Conservation (phyloP, 1,140 invertebrate genomes). For the Macrocentrus cingulum region DNA sequence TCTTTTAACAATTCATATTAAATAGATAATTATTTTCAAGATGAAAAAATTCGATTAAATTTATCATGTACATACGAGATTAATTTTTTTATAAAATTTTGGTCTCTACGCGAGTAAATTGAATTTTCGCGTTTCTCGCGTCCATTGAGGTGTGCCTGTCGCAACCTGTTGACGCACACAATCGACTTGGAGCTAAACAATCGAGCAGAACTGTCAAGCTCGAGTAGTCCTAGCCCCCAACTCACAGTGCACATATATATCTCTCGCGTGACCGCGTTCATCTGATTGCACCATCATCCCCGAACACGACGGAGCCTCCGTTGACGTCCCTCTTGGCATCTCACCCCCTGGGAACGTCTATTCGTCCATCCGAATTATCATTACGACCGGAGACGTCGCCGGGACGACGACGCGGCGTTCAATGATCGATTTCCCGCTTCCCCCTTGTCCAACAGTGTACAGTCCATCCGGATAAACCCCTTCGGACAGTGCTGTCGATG, state of each 20-base stretch:
- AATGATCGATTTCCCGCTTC: conserved; percentile 22
- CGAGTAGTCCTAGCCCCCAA: background rate
- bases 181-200: conserved; percentile 6
- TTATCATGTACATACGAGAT: too few relatives aligned
- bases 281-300: conserved; percentile 23
- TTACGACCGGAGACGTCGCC: conserved; percentile 21
- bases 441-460: background rate
- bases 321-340: background rate
- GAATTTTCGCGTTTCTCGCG: background rate
- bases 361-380: conserved; percentile 24
- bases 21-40: too few relatives aligned
- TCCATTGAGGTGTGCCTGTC: background rate
- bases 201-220: conserved; percentile 3
- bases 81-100: too few relatives aligned
- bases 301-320: conserved; percentile 8
- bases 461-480: background rate
- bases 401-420: conserved; percentile 6
- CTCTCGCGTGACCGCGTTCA: conserved; percentile 26
- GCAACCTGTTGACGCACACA: background rate
- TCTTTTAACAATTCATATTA: too few relatives aligned
- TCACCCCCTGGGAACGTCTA: conserved; percentile 13
- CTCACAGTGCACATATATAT: conserved; percentile 4
- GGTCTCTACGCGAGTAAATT: too few relatives aligned
- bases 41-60: too few relatives aligned
- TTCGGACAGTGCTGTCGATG: background rate